These are phyloP conservation scores for Deilephila porcellus DNA, from an alignment of 2,888 invertebrate species.

Conservation along the genomic window DNA sequence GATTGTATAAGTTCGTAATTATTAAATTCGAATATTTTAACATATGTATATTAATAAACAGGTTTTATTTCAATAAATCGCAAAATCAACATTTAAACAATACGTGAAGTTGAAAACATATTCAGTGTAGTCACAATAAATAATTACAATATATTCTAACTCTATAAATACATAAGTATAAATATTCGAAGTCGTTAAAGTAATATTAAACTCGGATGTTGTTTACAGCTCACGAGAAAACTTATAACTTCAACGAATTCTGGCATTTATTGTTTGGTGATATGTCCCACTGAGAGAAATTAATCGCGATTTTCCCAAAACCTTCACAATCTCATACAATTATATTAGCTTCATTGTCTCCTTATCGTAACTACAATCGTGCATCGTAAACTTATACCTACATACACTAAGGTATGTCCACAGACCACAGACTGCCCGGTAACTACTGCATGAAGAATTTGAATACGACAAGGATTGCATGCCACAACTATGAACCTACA, in stretches of 20 bases:
- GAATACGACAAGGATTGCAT: not conserved
- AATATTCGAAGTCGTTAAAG: constrained; percentile 35
- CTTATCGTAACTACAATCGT: not conserved
- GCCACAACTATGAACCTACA: not conserved
- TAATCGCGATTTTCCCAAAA: not conserved
- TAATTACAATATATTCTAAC: constrained; percentile 66
- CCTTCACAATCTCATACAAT: not conserved
- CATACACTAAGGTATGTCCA: not conserved
- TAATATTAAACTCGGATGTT: constrained; percentile 37
- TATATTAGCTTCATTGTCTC: not conserved
- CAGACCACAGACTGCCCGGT: not conserved
- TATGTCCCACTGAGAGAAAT: constrained; percentile 29
- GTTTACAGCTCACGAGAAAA: constrained; percentile 32
- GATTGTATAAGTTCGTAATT: constrained; percentile 85
- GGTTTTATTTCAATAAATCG: constrained; percentile 82
- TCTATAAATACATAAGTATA: constrained; percentile 59
- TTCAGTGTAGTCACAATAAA: constrained; percentile 68
- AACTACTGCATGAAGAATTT: not conserved
- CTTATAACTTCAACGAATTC: constrained; percentile 25
- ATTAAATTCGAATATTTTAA: constrained; percentile 86
- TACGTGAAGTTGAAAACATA: constrained; percentile 70
- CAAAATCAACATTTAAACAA: constrained; percentile 71
- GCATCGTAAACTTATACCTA: too few species aligned
- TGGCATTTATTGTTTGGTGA: constrained; percentile 27
- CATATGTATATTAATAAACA: constrained; percentile 86